Base-by-base conservation (phyloP, 2,797 vertebrate species). In the Melanotaenia maccullochi region DNA sequence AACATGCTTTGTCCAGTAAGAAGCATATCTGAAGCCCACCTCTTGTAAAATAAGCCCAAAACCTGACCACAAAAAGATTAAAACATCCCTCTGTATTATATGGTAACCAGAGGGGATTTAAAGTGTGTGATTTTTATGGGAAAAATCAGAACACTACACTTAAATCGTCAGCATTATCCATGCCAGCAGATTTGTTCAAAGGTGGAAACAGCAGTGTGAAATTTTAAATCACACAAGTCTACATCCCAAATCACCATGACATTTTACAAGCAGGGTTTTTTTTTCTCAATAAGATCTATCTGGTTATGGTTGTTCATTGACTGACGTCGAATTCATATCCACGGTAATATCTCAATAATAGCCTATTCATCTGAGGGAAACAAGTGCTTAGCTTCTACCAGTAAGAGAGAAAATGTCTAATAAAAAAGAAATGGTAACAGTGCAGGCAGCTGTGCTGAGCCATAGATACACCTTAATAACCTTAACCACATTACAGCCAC, bases 211-310 rank as follows among this genome's bases (percentile, higher is more conserved):
- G 62, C 78, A 49, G 89, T 88, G 92, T 94, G 91, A 94, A 94
- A 94, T 93, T 78, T 54, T 67, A 86, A 85, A 92, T 92, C 85
- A 89, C 87, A 86, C 86, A 73, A 84, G 81, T 77, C 86, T 60
- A 87, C 88, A 90, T 89, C 84, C 85, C 87, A 92, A 91, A 92
- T 92, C 89, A 85, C 85, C 88, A 75, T 93, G 91, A 92, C 89
- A 90, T 91, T 90, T 90, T 82, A 86, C 90, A 90, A 89, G 89
- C 79, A 68, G 75, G 72, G 74, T 66, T 60, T 30, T 30, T 28
- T 79, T 83, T 72, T 57, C 18, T 42, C 75, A 83, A 77, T 82
- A 83, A 86, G 76, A 89, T 84, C 86, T 65, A 77, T 85, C 84
- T 88, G 73, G 89, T 90, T 92, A 89, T 79, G 85, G 85, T 77